These are phyloP conservation scores for Lepus townsendii DNA, from an alignment of 2,797 vertebrate genomes.

Conservation along the genomic window DNA sequence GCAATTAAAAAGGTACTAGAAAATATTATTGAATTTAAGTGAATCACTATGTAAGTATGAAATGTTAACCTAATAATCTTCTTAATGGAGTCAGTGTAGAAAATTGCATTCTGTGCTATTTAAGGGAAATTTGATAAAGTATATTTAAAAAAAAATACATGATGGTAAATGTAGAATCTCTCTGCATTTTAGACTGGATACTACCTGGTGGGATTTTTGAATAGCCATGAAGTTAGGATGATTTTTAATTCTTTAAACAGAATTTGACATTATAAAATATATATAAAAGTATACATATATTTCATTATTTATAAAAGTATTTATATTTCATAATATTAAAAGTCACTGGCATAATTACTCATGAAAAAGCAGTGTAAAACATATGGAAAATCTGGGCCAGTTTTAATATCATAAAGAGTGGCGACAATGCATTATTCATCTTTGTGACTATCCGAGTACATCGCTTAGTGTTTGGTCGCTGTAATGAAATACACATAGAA, in stretches of 20 bases:
- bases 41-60: constrained; percentile 59
- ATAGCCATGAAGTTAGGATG: constrained; percentile 51
- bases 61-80: constrained; percentile 80
- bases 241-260: constrained; percentile 73
- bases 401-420: neutral
- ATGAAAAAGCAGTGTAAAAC: neutral
- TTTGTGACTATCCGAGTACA: neutral
- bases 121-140: constrained; percentile 77
- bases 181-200: constrained; percentile 56
- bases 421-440: neutral
- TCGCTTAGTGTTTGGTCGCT: neutral
- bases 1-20: constrained; percentile 83
- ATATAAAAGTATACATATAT: too few relatives aligned
- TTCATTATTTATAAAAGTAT: too few relatives aligned
- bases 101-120: constrained; percentile 75
- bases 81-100: constrained; percentile 46
- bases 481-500: neutral
- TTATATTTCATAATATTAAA: constrained; percentile 38
- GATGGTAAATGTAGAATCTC: constrained; percentile 48
- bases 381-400: neutral
- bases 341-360: constrained; percentile 33
- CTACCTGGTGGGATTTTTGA: constrained; percentile 72
- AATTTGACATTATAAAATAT: constrained; percentile 53
- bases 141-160: constrained; percentile 61
- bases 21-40: constrained; percentile 82